Evolutionary conservation across 1,140 invertebrate genomes (phyloP).

Genomic region (Brachystomella parvula): DNA sequence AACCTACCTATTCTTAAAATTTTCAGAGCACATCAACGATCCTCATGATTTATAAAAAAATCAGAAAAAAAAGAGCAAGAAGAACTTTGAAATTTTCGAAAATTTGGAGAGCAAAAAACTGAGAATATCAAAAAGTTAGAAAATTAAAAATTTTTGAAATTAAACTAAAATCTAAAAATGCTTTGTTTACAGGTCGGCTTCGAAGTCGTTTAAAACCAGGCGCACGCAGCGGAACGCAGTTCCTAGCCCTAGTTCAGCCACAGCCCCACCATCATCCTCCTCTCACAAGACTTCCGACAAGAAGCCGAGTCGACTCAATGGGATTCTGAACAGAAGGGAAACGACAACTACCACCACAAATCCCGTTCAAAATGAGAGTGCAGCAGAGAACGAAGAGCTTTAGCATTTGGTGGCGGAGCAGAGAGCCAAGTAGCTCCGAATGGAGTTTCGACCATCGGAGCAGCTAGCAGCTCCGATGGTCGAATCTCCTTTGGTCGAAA

Average conservation of each 20-base stretch:
- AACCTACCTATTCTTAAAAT: too few species aligned
- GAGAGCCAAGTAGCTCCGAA: slow-evolving; percentile 2
- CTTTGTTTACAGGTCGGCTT: slow-evolving; percentile 26
- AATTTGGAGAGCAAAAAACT: too few species aligned
- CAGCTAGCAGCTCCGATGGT: too few species aligned
- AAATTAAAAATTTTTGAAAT: too few species aligned
- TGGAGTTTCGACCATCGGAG: too few species aligned
- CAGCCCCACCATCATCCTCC: slow-evolving; percentile 8
- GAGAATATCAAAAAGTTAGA: too few species aligned
- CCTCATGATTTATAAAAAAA: too few species aligned
- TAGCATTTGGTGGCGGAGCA: slow-evolving; percentile 9
- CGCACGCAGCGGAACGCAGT: too few species aligned
- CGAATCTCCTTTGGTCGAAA: too few species aligned
- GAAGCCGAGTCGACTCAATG: slow-evolving; percentile 30
- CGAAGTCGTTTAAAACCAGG: slow-evolving; percentile 27
- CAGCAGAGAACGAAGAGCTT: slow-evolving; percentile 18
- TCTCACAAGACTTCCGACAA: slow-evolving; percentile 11
- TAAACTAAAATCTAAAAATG: not conserved
- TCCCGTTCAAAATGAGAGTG: slow-evolving; percentile 13
- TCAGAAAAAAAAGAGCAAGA: too few species aligned
- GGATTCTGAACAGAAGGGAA: slow-evolving; percentile 35
- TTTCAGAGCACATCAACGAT: too few species aligned
- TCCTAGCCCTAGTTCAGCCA: slow-evolving; percentile 9
- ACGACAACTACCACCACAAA: slow-evolving; percentile 14
- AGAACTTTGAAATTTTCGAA: too few species aligned